Evolutionary conservation across 2,888 invertebrate species (phyloP).

Genomic region (Drosophila pseudotalamancana): DNA sequence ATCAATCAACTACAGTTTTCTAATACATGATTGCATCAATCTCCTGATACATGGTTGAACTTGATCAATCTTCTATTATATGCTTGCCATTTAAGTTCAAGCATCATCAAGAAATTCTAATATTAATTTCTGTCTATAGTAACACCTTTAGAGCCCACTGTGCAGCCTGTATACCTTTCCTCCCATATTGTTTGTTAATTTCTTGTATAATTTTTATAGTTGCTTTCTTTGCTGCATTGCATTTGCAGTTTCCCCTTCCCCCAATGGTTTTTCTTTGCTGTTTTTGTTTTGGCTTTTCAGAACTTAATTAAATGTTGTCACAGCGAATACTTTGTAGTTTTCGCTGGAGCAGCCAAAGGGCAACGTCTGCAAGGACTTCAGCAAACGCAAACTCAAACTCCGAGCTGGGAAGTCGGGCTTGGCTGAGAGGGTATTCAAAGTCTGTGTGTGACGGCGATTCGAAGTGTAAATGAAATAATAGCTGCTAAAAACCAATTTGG

Average conservation of each 20-base stretch:
- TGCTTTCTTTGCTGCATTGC: constrained; percentile 47
- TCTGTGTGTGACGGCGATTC: constrained; percentile 69
- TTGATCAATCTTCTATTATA: too few relatives aligned
- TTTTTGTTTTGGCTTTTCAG: constrained; percentile 61
- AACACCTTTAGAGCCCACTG: background rate
- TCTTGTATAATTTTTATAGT: constrained; percentile 71
- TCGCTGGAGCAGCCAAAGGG: constrained; percentile 32
- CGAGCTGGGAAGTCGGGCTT: background rate
- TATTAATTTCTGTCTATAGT: background rate
- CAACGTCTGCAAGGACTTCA: constrained; percentile 10
- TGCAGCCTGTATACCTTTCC: constrained; percentile 1
- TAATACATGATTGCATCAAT: too few relatives aligned
- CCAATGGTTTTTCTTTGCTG: background rate
- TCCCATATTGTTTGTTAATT: constrained; percentile 62
- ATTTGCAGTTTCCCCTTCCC: constrained; percentile 16
- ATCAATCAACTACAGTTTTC: too few relatives aligned
- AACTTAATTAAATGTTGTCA: constrained; percentile 80
- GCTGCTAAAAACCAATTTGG: constrained; percentile 75
- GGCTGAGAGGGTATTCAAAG: background rate
- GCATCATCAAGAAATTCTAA: too few relatives aligned
- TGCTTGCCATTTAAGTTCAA: too few relatives aligned
- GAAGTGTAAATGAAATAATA: constrained; percentile 76
- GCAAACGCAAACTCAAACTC: background rate
- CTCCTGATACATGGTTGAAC: too few relatives aligned
- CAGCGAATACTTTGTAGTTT: constrained; percentile 72